These are phyloP conservation scores for Phytoseiulus persimilis DNA, from an alignment of 2,888 invertebrate genomes.

Conservation along the genomic window DNA sequence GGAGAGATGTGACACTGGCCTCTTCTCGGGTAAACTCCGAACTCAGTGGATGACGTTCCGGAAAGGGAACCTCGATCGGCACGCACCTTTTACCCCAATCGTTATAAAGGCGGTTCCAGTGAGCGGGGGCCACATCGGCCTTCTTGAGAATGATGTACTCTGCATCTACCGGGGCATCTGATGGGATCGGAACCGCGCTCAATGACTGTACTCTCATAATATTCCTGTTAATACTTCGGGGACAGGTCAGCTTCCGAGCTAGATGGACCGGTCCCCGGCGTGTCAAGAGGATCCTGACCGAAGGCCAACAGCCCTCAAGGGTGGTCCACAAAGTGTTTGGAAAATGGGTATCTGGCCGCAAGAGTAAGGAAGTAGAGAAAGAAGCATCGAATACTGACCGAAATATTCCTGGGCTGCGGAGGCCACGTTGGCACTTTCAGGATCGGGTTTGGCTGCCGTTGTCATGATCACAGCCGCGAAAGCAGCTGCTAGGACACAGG, in stretches of 20 bases:
- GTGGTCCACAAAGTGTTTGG: no score
- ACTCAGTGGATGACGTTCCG: not conserved
- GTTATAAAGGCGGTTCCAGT: constrained; percentile 25
- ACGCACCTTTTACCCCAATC: constrained; percentile 30
- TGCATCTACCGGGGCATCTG: constrained; percentile 24
- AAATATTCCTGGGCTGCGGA: not conserved
- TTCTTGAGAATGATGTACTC: constrained; percentile 23
- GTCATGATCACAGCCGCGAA: not conserved
- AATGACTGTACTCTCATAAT: not conserved
- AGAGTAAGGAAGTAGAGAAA: no score
- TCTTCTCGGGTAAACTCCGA: not conserved
- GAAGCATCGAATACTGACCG: not conserved
- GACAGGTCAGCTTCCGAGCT: no score
- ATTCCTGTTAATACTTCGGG: no score
- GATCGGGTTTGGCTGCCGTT: not conserved
- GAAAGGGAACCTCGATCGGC: not conserved
- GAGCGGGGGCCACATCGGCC: constrained; percentile 13
- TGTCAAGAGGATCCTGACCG: no score
- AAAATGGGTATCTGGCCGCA: no score
- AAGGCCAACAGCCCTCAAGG: no score
- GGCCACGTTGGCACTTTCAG: not conserved
- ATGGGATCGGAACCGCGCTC: not conserved
- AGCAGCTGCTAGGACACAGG: not conserved
- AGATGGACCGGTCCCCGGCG: no score
- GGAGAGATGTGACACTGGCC: not conserved